Evolutionary conservation across 2,888 invertebrate genomes (phyloP).

Genomic region (Nomada lathburiana): DNA sequence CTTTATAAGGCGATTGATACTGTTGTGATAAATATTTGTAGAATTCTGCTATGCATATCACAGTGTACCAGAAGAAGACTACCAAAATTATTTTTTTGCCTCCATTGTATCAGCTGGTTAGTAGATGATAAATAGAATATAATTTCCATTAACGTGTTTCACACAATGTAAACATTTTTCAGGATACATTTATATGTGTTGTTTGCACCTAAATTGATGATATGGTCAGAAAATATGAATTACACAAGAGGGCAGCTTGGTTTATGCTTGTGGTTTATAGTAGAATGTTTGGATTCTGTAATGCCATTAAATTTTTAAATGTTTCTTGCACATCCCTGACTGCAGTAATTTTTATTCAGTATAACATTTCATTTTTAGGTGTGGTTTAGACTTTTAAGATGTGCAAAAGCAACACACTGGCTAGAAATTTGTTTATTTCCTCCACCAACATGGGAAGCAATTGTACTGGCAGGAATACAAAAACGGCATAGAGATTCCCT

Average conservation of each 20-base stretch:
- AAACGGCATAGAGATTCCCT: slow-evolving; percentile 70
- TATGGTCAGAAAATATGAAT: slow-evolving; percentile 66
- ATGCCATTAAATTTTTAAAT: slow-evolving; percentile 23
- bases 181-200: slow-evolving; percentile 75
- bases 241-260: slow-evolving; percentile 63
- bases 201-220: slow-evolving; percentile 73
- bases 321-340: neutral
- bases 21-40: slow-evolving; percentile 64
- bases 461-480: slow-evolving; percentile 73
- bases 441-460: slow-evolving; percentile 73
- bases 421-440: slow-evolving; percentile 74
- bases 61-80: slow-evolving; percentile 63
- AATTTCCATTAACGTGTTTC: neutral
- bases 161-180: slow-evolving; percentile 19
- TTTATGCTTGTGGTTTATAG: slow-evolving; percentile 75
- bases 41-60: slow-evolving; percentile 69
- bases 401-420: slow-evolving; percentile 63
- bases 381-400: slow-evolving; percentile 62
- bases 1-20: slow-evolving; percentile 72
- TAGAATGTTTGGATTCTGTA: slow-evolving; percentile 77
- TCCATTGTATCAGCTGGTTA: slow-evolving; percentile 75
- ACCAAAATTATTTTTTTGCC: slow-evolving; percentile 69
- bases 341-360: slow-evolving; percentile 1
- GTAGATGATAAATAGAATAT: slow-evolving; percentile 44
- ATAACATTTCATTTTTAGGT: slow-evolving; percentile 47